Evolutionary conservation across 2,113 vertebrate species (phyloP).

Genomic region (Dermatemys mawii): DNA sequence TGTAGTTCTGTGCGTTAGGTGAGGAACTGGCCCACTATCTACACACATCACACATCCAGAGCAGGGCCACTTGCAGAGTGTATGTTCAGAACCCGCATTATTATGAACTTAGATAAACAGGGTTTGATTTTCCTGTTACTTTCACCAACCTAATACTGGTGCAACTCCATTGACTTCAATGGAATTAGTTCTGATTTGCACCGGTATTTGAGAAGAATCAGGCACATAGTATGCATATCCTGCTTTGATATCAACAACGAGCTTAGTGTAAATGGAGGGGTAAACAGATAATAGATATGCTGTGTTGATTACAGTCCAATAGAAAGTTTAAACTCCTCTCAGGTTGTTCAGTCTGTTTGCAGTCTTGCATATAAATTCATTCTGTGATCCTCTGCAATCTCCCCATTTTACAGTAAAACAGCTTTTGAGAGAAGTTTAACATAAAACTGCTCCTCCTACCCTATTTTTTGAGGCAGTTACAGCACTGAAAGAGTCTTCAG

Average conservation of each 20-base stretch:
- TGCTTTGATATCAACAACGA: conserved; percentile 7
- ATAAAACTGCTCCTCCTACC: not conserved
- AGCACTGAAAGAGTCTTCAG: not conserved
- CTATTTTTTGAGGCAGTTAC: not conserved
- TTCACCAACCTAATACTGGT: not conserved
- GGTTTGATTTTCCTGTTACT: not conserved
- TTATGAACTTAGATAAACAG: not conserved
- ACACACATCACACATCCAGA: not conserved
- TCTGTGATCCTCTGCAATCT: not conserved
- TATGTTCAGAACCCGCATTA: not conserved
- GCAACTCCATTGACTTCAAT: conserved; percentile 4
- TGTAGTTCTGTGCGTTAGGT: not conserved
- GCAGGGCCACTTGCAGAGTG: not conserved
- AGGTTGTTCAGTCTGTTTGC: conserved; percentile 11
- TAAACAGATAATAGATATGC: not conserved
- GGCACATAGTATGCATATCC: not conserved
- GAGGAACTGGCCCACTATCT: conserved; percentile 5
- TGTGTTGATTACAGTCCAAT: conserved; percentile 15
- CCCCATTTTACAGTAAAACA: not conserved
- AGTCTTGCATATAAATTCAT: conserved; percentile 42
- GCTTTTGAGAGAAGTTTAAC: conserved; percentile 26
- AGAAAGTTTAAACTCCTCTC: conserved; percentile 45
- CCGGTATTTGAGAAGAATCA: not conserved
- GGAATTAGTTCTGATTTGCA: conserved; percentile 20
- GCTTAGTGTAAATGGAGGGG: not conserved